Conservation (phyloP, 2,888 invertebrate species). For the Trachelus troglodyta region DNA sequence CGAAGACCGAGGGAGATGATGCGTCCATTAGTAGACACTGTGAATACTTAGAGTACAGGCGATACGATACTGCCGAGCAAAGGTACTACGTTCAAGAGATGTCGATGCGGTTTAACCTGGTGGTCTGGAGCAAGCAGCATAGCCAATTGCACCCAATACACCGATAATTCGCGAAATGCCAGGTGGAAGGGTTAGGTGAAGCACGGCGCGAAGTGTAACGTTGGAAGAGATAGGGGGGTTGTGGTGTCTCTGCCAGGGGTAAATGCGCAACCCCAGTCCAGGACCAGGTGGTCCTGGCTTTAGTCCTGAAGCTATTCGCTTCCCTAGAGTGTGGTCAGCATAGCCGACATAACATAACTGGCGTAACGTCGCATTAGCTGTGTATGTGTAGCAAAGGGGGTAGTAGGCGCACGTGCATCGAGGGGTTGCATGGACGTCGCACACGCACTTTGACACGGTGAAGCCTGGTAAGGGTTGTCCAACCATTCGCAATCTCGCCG, state of each 20-base stretch:
- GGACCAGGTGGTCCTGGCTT: conserved; percentile 30
- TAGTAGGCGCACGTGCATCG: conserved; percentile 3
- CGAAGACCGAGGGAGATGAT: not conserved
- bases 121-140: not conserved
- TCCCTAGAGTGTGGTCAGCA: conserved; percentile 44
- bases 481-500: conserved; percentile 28
- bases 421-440: not conserved
- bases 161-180: conserved; percentile 44
- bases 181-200: not conserved
- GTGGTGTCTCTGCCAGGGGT: not conserved
- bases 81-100: not conserved
- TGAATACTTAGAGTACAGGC: not conserved
- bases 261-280: not conserved
- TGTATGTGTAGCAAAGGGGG: conserved; percentile 9
- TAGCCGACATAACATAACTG: conserved; percentile 50
- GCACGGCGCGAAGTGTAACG: not conserved
- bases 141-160: conserved; percentile 35
- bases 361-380: conserved; percentile 44
- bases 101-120: not conserved
- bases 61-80: not conserved
- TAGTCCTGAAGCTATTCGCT: not conserved
- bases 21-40: not conserved
- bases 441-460: not conserved
- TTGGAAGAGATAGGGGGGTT: not conserved
- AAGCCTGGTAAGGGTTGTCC: not conserved